phyloP scores from a whole-genome alignment of 2,888 invertebrate species.

The Glyphotaelius pellucidus region DNA sequence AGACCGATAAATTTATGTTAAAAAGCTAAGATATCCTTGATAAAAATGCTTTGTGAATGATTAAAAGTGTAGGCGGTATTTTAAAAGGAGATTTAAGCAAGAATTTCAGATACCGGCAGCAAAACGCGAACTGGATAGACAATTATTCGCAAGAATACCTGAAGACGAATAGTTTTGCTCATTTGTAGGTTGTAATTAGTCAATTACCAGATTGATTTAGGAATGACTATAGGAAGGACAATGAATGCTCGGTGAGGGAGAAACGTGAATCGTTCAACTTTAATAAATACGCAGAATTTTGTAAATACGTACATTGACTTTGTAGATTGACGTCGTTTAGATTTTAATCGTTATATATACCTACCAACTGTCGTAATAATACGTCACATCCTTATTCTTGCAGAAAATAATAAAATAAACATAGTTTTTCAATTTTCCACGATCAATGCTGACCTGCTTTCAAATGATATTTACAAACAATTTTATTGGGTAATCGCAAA shows the following conservation, averaged over 20 bases:
- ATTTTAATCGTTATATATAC: not conserved
- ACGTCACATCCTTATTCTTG: no score
- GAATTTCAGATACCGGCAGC: not conserved
- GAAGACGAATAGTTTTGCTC: not conserved
- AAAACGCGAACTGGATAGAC: not conserved
- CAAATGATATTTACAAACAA: no score
- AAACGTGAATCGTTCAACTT: not conserved
- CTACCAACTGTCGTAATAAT: no score
- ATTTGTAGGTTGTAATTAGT: not conserved
- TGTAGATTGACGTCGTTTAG: not conserved
- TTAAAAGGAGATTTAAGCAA: constrained; percentile 3
- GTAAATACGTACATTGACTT: not conserved
- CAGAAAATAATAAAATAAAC: no score
- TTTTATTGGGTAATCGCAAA: no score
- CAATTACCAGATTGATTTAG: not conserved
- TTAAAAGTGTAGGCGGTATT: not conserved
- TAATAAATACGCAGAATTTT: not conserved
- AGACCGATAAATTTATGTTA: constrained; percentile 35
- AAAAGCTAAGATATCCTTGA: constrained; percentile 8
- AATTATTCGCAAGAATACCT: not conserved
- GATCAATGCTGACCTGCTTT: no score
- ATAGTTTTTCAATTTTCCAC: no score
- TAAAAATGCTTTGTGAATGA: constrained; percentile 26
- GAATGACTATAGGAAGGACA: not conserved
- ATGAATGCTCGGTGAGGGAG: not conserved